Conservation (phyloP, 2,888 invertebrate genomes). For the Megalurothrips usitatus region DNA sequence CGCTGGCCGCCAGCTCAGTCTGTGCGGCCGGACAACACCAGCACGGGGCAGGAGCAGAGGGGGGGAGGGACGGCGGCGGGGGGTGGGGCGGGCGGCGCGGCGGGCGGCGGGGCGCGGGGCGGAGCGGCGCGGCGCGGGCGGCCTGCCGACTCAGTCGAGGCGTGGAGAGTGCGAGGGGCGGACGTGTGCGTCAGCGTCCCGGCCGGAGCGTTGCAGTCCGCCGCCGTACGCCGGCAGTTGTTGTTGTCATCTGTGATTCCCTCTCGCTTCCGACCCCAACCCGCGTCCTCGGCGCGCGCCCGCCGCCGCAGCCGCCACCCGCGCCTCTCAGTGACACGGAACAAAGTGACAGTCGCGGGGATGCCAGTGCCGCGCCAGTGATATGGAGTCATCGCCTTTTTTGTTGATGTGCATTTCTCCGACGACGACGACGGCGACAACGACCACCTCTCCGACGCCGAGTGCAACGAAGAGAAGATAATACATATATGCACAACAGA, state of each 20-base stretch:
- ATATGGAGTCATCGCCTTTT: conserved; percentile 7
- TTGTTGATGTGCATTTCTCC: neutral
- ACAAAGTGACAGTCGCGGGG: conserved; percentile 43
- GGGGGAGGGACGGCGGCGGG: neutral
- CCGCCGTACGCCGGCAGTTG: neutral
- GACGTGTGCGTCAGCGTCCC: conserved; percentile 36
- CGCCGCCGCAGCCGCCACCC: neutral
- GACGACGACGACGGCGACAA: neutral
- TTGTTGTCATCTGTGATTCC: conserved; percentile 36
- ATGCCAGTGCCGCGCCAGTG: neutral
- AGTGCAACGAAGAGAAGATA: conserved; percentile 23
- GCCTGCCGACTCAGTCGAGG: conserved; percentile 37
- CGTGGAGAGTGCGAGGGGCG: conserved; percentile 30
- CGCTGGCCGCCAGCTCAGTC: conserved; percentile 8
- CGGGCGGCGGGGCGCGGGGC: conserved; percentile 34
- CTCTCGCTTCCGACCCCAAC: conserved; percentile 34
- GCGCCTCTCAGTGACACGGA: conserved; percentile 17
- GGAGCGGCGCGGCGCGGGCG: conserved; percentile 41
- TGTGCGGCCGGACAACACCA: conserved; percentile 14
- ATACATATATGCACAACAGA: conserved; percentile 24
- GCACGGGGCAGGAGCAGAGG: neutral
- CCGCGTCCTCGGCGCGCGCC: neutral
- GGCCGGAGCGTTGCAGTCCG: neutral
- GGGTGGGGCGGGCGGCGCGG: conserved; percentile 34
- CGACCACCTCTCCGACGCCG: neutral